Percentiles rank a stretch among this genome's conserved stretches.
Evolutionary conservation across 2,888 invertebrate species (phyloP).

Genomic region (Copidosoma aretas): DNA sequence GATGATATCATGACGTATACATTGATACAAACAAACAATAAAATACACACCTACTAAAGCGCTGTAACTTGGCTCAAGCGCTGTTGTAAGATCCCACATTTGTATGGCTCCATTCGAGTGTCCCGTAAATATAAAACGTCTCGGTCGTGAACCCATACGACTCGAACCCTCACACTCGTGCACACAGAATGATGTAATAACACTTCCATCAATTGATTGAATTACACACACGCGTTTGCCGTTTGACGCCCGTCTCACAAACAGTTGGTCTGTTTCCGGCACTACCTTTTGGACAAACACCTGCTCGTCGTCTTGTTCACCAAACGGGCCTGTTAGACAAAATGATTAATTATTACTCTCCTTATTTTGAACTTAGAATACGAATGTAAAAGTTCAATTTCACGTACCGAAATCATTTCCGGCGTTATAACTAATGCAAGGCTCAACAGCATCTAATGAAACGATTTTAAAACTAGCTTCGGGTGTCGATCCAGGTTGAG

Average conservation of each 20-base stretch:
- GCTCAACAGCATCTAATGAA: conserved; percentile 77
- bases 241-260: conserved; percentile 92
- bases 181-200: conserved; percentile 94
- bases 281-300: conserved; percentile 98
- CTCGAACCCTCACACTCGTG: conserved; percentile 98
- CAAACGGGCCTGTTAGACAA: conserved; percentile 85
- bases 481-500: conserved; percentile 97
- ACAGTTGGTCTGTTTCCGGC: conserved; percentile 94
- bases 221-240: conserved; percentile 95
- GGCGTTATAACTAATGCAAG: conserved; percentile 69
- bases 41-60: conserved; percentile 62
- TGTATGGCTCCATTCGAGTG: conserved; percentile 92
- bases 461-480: conserved; percentile 96
- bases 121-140: conserved; percentile 89
- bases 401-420: conserved; percentile 68
- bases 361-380: background rate
- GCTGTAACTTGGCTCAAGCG: conserved; percentile 75
- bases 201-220: conserved; percentile 90
- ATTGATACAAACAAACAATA: too few species aligned
- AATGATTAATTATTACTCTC: background rate
- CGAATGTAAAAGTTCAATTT: background rate
- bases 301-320: conserved; percentile 97
- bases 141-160: conserved; percentile 86
- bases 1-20: too few species aligned
- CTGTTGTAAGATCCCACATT: conserved; percentile 99